Evolutionary conservation across 2,888 invertebrate genomes (phyloP), one percentile per base, ranked within the genome.

Genomic region (Apoderus coryli): DNA sequence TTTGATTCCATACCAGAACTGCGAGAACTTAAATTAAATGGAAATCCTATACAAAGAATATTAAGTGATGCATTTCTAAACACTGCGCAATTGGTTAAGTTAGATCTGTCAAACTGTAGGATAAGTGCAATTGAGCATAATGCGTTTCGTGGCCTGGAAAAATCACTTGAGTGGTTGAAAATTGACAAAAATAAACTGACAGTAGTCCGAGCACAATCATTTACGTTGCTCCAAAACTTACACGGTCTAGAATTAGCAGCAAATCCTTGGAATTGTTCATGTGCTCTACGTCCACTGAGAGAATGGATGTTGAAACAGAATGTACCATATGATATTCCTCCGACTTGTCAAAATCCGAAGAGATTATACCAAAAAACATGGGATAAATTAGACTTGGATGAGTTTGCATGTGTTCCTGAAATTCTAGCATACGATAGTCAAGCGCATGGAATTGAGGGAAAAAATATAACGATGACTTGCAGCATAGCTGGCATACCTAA

Each of bases 211-310:
- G 67, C 78, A 9, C 66, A 69, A 16, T 70, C 75, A 7, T 61
- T 85, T 36, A 76, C 73, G 2, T 66, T 72, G 6, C 56, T 84
- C 25, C 61, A 72, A 39, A 72, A 70, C 39, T 56, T 85, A 29
- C 76, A 80, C 48, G 80, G 78, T 9, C 58, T 85, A 37, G 79
- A 79, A 46, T 56, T 85, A 39, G 72, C 76, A n/a, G 69, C 66
- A 35, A 85, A 85, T 56, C 78, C 76, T 1, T 84, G 84, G 81
- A 77, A 81, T 53, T 85, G 84, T 53, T 75, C 79, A 23, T 85
- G 85, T 52, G 65, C 67, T 14, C 53, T 85, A 35, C 63, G 79
- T 31, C 77, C 81, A 1, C 54, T 84, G 37, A 61, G 79, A 12
- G 74, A 76, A 45, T 85, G 82, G 84, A 78, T 85, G 77, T 56